Conservation (phyloP, 2,113 vertebrate genomes). For the Eulemur rufifrons region DNA sequence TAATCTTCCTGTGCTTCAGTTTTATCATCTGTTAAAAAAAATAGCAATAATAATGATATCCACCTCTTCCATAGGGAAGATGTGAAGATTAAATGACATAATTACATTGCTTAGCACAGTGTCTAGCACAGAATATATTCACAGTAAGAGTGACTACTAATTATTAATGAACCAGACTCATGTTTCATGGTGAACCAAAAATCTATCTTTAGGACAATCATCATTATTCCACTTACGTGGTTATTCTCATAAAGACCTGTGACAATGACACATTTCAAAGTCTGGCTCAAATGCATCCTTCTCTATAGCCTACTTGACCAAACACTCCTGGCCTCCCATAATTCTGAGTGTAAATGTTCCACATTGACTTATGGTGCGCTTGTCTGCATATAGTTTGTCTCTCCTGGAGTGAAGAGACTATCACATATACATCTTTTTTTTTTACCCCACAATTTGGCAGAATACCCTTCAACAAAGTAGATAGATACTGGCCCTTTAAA, state of each 20-base stretch:
- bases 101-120: background rate
- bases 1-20: background rate
- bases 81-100: background rate
- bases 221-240: background rate
- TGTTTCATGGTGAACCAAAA: background rate
- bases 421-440: background rate
- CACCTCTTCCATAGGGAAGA: background rate
- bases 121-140: background rate
- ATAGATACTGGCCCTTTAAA: background rate
- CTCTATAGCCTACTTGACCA: background rate
- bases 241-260: background rate
- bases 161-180: background rate
- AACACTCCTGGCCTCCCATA: background rate
- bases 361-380: background rate
- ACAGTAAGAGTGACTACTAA: background rate
- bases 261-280: background rate
- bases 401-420: background rate
- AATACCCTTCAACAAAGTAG: background rate
- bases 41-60: background rate
- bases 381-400: constrained; percentile 4
- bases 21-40: background rate
- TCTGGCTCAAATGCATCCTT: background rate
- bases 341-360: background rate
- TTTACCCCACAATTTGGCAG: background rate
- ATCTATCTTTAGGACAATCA: background rate